Conservation (phyloP, 2,888 invertebrate species). For the Diarsia rubi region DNA sequence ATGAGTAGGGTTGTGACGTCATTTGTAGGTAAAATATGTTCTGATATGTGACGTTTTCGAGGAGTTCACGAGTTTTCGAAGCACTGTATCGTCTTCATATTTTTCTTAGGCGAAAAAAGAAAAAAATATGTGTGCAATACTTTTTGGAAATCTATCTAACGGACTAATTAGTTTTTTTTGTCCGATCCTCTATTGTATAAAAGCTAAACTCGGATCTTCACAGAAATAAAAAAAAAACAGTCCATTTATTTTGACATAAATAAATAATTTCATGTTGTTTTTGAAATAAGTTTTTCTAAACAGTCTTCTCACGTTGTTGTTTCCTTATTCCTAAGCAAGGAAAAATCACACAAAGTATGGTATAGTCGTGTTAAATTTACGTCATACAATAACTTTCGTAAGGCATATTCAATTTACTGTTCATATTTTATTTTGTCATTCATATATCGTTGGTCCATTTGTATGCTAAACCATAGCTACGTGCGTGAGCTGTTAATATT, state of each 20-base stretch:
- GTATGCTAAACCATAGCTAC: constrained; percentile 25
- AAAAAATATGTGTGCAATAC: no score
- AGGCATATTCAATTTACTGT: constrained; percentile 13
- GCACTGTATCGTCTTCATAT: no score
- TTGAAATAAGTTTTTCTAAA: background rate
- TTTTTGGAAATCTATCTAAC: no score
- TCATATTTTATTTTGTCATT: constrained; percentile 33
- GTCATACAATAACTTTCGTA: constrained; percentile 1
- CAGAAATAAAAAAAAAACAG: background rate
- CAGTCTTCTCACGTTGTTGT: background rate
- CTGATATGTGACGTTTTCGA: no score
- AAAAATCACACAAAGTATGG: background rate
- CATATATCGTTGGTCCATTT: constrained; percentile 13
- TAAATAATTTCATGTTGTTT: background rate
- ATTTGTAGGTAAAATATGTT: no score
- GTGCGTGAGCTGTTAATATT: constrained; percentile 19
- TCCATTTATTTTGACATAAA: no score
- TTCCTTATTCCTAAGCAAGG: background rate
- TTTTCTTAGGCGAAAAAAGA: no score
- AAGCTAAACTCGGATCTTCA: background rate
- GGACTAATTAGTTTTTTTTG: no score
- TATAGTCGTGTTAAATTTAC: background rate
- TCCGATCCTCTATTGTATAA: no score
- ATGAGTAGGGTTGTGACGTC: no score
- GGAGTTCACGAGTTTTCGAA: no score